phyloP scores from a whole-genome alignment of 2,888 invertebrate genomes.

The Callinectes sapidus region DNA sequence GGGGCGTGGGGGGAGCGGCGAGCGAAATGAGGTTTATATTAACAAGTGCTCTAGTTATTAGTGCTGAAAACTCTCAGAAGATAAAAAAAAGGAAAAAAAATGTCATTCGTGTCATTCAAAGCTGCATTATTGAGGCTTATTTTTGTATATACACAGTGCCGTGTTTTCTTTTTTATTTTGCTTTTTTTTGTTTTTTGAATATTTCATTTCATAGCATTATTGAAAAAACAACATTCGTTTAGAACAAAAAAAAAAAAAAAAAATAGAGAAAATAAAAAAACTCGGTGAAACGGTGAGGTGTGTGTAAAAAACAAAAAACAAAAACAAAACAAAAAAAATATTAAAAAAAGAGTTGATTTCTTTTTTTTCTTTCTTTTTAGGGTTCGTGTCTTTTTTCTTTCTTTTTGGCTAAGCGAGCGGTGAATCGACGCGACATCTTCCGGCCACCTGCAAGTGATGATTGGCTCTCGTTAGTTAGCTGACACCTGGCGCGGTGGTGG shows the following conservation, averaged over 20 bases:
- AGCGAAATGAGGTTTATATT: neutral
- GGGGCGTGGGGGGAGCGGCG: neutral
- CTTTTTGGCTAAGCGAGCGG: neutral
- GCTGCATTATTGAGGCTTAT: neutral
- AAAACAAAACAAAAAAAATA: neutral
- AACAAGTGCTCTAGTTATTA: neutral
- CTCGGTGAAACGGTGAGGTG: neutral
- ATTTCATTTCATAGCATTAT: neutral
- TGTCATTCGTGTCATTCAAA: neutral
- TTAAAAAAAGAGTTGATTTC: neutral
- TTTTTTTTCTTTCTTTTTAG: neutral
- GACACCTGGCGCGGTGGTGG: conserved; percentile 46
- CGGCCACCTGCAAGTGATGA: conserved; percentile 16
- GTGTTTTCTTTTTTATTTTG: neutral
- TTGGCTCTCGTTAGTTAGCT: conserved; percentile 15
- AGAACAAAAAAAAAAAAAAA: neutral
- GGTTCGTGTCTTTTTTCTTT: neutral
- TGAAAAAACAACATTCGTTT: neutral
- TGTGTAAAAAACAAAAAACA: neutral
- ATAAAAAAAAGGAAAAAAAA: neutral
- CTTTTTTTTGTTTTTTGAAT: too few relatives aligned
- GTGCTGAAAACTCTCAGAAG: neutral
- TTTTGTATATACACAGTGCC: neutral
- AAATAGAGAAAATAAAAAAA: neutral
- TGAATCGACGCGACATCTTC: conserved; percentile 1